Conservation (phyloP, 2,888 invertebrate genomes). For the Epistrophe eligans region DNA sequence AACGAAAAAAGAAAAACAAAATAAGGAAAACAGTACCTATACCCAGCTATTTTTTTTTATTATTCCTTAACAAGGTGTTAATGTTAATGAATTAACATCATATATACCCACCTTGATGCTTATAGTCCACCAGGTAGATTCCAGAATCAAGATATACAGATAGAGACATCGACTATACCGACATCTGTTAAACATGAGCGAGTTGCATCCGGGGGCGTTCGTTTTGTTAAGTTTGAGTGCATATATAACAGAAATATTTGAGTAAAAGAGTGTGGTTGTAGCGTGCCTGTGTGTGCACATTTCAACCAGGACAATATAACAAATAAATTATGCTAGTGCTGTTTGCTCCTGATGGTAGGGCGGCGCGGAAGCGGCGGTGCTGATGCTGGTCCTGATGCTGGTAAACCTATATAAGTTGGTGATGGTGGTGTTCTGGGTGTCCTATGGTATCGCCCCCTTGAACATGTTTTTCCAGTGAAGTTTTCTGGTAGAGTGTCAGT, state of each 20-base stretch:
- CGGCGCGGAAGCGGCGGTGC: too few relatives aligned
- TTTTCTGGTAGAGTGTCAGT: slow-evolving; percentile 57
- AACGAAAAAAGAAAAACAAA: neutral
- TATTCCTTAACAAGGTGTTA: slow-evolving; percentile 57
- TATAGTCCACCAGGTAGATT: slow-evolving; percentile 9
- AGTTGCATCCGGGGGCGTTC: slow-evolving; percentile 32
- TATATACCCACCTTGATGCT: too few relatives aligned
- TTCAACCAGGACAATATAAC: slow-evolving; percentile 55
- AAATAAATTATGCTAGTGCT: slow-evolving; percentile 70
- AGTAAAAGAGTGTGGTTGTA: neutral
- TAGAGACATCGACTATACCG: neutral
- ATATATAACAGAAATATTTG: slow-evolving; percentile 13
- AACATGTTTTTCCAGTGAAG: slow-evolving; percentile 51
- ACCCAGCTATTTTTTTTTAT: neutral
- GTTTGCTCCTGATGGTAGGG: slow-evolving; percentile 33
- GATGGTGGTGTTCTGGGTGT: slow-evolving; percentile 48
- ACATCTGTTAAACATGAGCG: slow-evolving; percentile 27
- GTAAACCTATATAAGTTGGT: slow-evolving; percentile 1
- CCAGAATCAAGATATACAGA: slow-evolving; percentile 4
- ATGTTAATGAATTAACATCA: slow-evolving; percentile 58
- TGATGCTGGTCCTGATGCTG: slow-evolving; percentile 9
- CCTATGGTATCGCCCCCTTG: slow-evolving; percentile 37
- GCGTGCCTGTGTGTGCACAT: neutral
- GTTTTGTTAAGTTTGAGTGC: slow-evolving; percentile 17
- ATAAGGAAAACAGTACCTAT: neutral